Evolutionary conservation across 2,888 invertebrate genomes (phyloP), one percentile per base, ranked within the genome.

Genomic region (Gasteruption jaculator): DNA sequence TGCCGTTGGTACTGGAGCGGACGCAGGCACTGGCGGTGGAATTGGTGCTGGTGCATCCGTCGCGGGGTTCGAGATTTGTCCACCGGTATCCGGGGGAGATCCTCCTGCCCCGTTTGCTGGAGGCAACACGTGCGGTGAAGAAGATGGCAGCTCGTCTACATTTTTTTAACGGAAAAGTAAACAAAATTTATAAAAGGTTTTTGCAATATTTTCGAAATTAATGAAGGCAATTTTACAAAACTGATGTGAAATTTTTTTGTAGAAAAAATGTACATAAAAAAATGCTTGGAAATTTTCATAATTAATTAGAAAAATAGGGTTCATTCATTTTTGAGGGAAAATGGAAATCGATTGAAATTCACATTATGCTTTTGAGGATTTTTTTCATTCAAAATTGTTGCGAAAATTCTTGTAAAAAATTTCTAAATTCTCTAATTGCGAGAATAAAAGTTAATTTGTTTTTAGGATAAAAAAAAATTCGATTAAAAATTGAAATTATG

Each of bases 1-100:
- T 53, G 79, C 74, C 53, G 79, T 80, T 57, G 81, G 80, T 56
- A 81, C 80, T 49, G 81, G 80, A 57, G 81, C 74, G 54, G 80
- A 77, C 58, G 83, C 82, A 58, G 84, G 82, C 61, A 85, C 84
- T 57, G 84, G 82, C 58, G 82, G 81, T 46, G 83, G 82, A 52
- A 83, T 83, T 56, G 80, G 79, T 53, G 80, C 80, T 55, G 77
- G 73, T 57, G 76, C 76, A 56, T 83, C 79, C 54, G 84, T 76
- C 60, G 76, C 76, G 45, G 77, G 70, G 56, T 69, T 70, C 38
- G 70, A 70, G 57, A 68, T 69, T 60, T 70, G 70, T 49, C 70
- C 70, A 53, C 70, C 70, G 50, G 70, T 70, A 50, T 71, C 70
- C 49, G 70, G 65, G 54, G 70, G 68, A 45, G 69, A 66, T 52